These are phyloP conservation scores for Latrodectus elegans DNA, from an alignment of 2,888 invertebrate genomes.

Conservation along the genomic window DNA sequence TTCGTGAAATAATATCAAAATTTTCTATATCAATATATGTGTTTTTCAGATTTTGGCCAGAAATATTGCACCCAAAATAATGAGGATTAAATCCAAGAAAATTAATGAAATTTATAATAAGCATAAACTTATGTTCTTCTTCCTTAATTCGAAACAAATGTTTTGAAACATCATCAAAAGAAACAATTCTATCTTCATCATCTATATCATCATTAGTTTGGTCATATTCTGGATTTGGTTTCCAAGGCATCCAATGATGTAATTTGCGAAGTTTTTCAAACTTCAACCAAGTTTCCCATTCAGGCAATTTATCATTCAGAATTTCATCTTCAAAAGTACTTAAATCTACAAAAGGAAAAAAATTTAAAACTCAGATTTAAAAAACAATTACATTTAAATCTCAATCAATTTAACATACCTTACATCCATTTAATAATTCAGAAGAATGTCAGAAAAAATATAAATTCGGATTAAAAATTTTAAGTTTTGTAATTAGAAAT, in stretches of 20 bases:
- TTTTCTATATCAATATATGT: conserved; percentile 9
- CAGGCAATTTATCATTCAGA: conserved; percentile 65
- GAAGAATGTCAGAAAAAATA: no score
- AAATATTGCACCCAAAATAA: conserved; percentile 11
- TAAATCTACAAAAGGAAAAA: conserved; percentile 44
- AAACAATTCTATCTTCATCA: conserved; percentile 75
- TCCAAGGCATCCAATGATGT: conserved; percentile 75
- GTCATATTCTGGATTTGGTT: conserved; percentile 72
- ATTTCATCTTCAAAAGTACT: conserved; percentile 72
- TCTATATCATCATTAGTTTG: conserved; percentile 75
- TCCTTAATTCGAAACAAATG: conserved; percentile 71
- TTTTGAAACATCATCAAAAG: conserved; percentile 74
- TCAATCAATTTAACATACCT: no score
- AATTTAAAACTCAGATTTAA: neutral
- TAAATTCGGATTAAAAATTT: no score
- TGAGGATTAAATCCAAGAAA: conserved; percentile 72
- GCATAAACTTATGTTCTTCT: conserved; percentile 69
- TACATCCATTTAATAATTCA: no score
- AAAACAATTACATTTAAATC: no score
- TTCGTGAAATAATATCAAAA: conserved; percentile 34
- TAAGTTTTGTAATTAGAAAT: no score
- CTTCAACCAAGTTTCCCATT: conserved; percentile 73
- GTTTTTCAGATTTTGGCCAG: neutral
- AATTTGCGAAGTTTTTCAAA: conserved; percentile 74
- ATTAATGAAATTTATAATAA: conserved; percentile 68